phyloP scores from a whole-genome alignment of 2,113 vertebrate species.

The Tyrannus savana region DNA sequence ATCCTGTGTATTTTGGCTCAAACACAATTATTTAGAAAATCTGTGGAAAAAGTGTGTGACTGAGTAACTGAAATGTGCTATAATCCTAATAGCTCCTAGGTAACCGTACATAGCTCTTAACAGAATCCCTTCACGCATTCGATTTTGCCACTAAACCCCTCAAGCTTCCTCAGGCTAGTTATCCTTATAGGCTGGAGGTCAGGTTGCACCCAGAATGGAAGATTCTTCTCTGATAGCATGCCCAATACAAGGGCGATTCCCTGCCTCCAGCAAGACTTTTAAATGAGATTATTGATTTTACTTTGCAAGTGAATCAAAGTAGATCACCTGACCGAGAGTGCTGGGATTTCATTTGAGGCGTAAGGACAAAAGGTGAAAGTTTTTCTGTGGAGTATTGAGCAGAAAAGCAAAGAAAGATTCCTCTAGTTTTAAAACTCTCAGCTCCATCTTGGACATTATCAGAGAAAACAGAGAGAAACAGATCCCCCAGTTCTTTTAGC shows the following conservation, averaged over 20 bases:
- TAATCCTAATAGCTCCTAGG: neutral
- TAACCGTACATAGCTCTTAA: constrained; percentile 1
- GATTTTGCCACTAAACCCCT: constrained; percentile 18
- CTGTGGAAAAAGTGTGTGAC: neutral
- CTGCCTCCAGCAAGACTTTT: constrained; percentile 51
- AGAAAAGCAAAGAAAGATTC: neutral
- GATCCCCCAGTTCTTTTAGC: neutral
- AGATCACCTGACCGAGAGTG: neutral
- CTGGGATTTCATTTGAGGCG: neutral
- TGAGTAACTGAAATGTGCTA: neutral
- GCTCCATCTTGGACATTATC: neutral
- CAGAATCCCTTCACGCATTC: neutral
- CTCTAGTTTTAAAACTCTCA: neutral
- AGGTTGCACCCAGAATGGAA: constrained; percentile 32
- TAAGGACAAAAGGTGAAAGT: constrained; percentile 50
- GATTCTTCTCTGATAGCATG: constrained; percentile 32
- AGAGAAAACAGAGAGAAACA: neutral
- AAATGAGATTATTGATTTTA: constrained; percentile 68
- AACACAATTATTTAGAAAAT: constrained; percentile 10
- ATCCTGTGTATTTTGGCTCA: neutral
- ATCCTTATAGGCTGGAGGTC: constrained; percentile 42
- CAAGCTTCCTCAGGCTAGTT: constrained; percentile 7
- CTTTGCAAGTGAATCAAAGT: constrained; percentile 1
- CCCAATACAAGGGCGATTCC: constrained; percentile 14
- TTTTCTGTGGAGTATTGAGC: neutral